These are phyloP conservation scores for Mesoclemmys tuberculata DNA, from an alignment of 2,113 vertebrate species.

Conservation along the genomic window DNA sequence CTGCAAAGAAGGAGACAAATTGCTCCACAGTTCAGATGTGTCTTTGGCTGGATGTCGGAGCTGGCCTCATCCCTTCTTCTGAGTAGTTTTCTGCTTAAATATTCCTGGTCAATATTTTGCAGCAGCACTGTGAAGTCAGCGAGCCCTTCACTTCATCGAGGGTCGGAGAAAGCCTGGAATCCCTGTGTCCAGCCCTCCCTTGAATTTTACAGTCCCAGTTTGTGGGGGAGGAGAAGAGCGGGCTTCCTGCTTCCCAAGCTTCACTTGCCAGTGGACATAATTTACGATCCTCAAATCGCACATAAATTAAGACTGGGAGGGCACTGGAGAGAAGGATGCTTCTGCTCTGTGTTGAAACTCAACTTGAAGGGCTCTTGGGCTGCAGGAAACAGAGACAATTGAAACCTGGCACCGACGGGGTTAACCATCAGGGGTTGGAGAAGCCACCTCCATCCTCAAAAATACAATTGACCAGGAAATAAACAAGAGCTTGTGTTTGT, in stretches of 20 bases:
- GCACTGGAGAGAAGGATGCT: not conserved
- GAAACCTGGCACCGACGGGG: slow-evolving; percentile 31
- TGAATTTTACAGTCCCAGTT: not conserved
- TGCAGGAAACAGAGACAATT: slow-evolving; percentile 38
- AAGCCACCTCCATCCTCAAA: slow-evolving; percentile 59
- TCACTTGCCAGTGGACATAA: slow-evolving; percentile 43
- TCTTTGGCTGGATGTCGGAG: not conserved
- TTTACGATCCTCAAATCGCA: slow-evolving; percentile 57
- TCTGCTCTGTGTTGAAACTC: not conserved
- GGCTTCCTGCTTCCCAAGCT: slow-evolving; percentile 68
- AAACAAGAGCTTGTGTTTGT: slow-evolving; percentile 80
- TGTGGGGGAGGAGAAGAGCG: not conserved
- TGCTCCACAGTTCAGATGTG: not conserved
- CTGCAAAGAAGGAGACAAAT: not conserved
- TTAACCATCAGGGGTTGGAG: slow-evolving; percentile 61
- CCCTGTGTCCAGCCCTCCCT: not conserved
- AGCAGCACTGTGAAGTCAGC: not conserved
- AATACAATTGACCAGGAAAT: slow-evolving; percentile 81
- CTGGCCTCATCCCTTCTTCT: not conserved
- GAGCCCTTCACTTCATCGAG: not conserved
- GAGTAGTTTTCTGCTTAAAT: not conserved
- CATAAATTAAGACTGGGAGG: not conserved
- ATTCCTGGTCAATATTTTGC: not conserved
- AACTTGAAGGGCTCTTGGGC: not conserved
- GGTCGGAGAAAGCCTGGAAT: not conserved